Percentiles rank a stretch among this genome's conserved stretches.
phyloP scores from a whole-genome alignment of 2,888 invertebrate species.

The Chouioia cunea region DNA sequence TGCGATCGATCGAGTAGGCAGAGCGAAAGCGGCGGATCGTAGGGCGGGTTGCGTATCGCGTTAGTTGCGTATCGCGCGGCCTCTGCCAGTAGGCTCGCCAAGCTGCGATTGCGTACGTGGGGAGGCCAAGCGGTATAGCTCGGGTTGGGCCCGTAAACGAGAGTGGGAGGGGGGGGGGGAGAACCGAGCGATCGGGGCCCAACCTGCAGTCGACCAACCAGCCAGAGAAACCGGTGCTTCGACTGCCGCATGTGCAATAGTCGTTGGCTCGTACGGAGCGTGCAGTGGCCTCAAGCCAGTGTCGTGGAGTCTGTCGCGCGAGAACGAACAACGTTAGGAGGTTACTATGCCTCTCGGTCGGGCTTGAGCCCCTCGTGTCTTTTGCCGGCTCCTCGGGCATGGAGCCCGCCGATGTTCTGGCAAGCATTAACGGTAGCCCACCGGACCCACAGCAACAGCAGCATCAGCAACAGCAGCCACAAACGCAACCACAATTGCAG shows the following conservation, averaged over 20 bases:
- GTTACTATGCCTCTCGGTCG: constrained; percentile 33
- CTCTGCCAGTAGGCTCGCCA: constrained; percentile 42
- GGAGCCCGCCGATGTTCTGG: too few relatives aligned
- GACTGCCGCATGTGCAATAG: neutral
- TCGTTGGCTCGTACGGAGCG: constrained; percentile 4
- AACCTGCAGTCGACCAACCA: too few relatives aligned
- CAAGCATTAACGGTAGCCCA: too few relatives aligned
- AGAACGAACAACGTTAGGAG: constrained; percentile 1
- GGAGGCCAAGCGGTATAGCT: too few relatives aligned
- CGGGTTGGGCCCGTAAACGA: neutral
- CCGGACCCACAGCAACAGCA: too few relatives aligned
- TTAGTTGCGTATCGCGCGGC: constrained; percentile 16
- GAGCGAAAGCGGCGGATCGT: too few relatives aligned
- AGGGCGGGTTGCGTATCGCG: too few relatives aligned
- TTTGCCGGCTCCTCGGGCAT: neutral
- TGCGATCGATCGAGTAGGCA: too few relatives aligned
- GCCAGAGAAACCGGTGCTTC: constrained; percentile 1
- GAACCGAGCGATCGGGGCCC: neutral
- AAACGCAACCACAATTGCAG: too few relatives aligned
- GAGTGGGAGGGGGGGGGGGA: neutral
- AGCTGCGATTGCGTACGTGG: neutral
- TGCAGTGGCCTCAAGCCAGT: neutral
- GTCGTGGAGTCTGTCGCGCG: neutral
- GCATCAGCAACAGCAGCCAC: too few relatives aligned
- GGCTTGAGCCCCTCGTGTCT: neutral